Base-by-base conservation (phyloP, 2,797 vertebrate genomes). In the Euphonia xanthogaster region DNA sequence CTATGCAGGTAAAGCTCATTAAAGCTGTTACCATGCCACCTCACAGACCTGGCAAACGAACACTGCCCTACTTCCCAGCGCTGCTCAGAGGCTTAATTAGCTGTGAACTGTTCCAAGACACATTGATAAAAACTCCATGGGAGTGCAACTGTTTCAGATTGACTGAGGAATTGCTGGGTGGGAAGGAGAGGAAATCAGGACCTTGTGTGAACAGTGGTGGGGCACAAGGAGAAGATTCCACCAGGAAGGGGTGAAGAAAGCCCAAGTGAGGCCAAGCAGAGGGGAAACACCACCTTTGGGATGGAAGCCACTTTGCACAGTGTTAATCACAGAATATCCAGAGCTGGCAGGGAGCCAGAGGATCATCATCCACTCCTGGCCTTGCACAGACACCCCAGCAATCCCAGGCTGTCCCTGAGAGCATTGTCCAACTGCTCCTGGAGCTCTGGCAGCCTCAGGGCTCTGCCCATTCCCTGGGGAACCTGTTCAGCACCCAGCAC, bases 381-480 rank as follows among this genome's bases (percentile, higher is more conserved):
- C 22, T 20, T 55, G 12, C 50, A 25, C 30, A 57, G 37, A 63
- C 14, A 76, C 5, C 20, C 48, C 57, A 76, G 14, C 12, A 27
- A 57, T 14, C n/a, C 48, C 71, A 61, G 11, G 14, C 28, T 30
- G 42, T 9, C 39, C 40, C 30, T 66, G 37, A 1, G 2, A 44
- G 19, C 0, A 0, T 0, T 74, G 10, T 42, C 35, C 62, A 67
- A 42, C 2, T 0, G 0, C 19, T 48, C 54, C 70, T n/a, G 42
- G 19, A 68, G 62, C 48, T 55, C 54, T 62, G 70, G 31, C 54
- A 67, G 70, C 61, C 68, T 27, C 57, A 20, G 57, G 35, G 57
- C 35, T 39, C 35, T 20, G 58, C 6, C 48, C 55, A 48, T 30
- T 60, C 55, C 53, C 27, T 55, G 68, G 30, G 35, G 30, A 72